A percentile compares a stretch with the other conserved stretches of the same genome.
Evolutionary conservation across 2,113 vertebrate species (phyloP).

Genomic region (Heterotis niloticus): DNA sequence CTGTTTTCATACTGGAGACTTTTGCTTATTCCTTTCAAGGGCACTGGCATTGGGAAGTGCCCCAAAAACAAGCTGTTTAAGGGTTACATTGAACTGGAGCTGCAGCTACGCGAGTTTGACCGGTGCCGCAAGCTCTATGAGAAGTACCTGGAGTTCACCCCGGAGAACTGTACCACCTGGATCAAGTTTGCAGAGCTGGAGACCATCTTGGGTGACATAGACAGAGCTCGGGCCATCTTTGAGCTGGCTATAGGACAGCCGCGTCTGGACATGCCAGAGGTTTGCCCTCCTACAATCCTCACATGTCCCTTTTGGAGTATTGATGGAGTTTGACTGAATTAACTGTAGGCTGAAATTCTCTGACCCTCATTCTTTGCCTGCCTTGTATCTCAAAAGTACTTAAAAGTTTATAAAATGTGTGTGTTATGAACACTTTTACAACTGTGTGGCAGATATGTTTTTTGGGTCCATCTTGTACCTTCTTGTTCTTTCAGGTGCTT

Average conservation of each 20-base stretch:
- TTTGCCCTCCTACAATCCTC: slow-evolving; percentile 42
- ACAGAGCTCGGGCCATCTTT: slow-evolving; percentile 87
- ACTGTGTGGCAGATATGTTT: background rate
- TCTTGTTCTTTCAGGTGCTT: slow-evolving; percentile 71
- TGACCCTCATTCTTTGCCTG: background rate
- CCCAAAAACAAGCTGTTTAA: slow-evolving; percentile 98
- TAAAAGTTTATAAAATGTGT: background rate
- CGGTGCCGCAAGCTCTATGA: slow-evolving; percentile 95
- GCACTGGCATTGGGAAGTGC: slow-evolving; percentile 86
- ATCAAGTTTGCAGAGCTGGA: slow-evolving; percentile 97
- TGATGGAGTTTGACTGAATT: background rate
- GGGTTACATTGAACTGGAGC: slow-evolving; percentile 92
- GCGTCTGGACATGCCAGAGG: slow-evolving; percentile 95
- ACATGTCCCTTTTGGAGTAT: background rate
- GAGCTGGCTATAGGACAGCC: slow-evolving; percentile 93
- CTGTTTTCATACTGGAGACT: background rate
- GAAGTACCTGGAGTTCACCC: slow-evolving; percentile 91
- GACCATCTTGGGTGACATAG: slow-evolving; percentile 86
- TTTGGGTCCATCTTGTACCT: background rate
- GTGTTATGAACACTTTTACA: background rate
- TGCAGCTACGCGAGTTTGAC: slow-evolving; percentile 92
- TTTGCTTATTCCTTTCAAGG: slow-evolving; percentile 57
- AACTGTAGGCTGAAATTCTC: background rate
- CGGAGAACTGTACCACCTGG: slow-evolving; percentile 96
- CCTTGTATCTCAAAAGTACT: background rate